Base-by-base conservation (phyloP, 2,888 invertebrate genomes). In the Xanthorhoe designata region DNA sequence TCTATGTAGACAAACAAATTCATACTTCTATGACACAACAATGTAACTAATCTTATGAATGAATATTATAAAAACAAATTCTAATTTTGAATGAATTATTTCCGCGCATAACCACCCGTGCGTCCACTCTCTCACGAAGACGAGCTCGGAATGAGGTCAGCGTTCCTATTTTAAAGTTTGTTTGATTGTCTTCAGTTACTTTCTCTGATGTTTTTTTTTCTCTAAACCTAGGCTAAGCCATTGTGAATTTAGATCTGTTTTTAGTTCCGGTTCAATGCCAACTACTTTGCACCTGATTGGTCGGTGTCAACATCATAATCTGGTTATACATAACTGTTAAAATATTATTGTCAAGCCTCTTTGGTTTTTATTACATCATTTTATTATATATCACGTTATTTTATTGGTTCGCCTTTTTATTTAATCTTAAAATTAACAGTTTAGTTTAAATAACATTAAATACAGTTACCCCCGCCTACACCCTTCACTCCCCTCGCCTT, bases 131-230 rank as follows among this genome's bases (percentile, higher is more conserved):
- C 85, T 84, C 78, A 83, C 84, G 78, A 85, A 85, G 87, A 78
- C 83, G 77, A 83, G 78, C 74, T 68, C 57, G 86, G 87, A 92
- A 92, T 92, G 92, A 86, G 92, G 92, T 87, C 91, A 85, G 66
- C 72, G 74, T 88, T 90, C 90, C 91, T 90, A 88, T 92, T 92
- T 90, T 90, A 89, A 89, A 90, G 88, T 89, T 86, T 86, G 83
- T 88, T 86, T 86, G 83, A 89, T 87, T 88, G 85, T 85, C 82
- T 80, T 78, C 78, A 75, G 79, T 64, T 54, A 88, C 90, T 90
- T 92, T 91, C 90, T 87, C 90, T 88, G 72, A 10, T 15, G 52
- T 70, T 72, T 74, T 78, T 74, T 76, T 65, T 55, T 54, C 56
- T 55, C n/a, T 24, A 67, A 53, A 58, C 64, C 56, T 69, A 69